These are phyloP conservation scores for Trogon surrucura DNA, from an alignment of 2,113 vertebrate genomes.

Conservation along the genomic window DNA sequence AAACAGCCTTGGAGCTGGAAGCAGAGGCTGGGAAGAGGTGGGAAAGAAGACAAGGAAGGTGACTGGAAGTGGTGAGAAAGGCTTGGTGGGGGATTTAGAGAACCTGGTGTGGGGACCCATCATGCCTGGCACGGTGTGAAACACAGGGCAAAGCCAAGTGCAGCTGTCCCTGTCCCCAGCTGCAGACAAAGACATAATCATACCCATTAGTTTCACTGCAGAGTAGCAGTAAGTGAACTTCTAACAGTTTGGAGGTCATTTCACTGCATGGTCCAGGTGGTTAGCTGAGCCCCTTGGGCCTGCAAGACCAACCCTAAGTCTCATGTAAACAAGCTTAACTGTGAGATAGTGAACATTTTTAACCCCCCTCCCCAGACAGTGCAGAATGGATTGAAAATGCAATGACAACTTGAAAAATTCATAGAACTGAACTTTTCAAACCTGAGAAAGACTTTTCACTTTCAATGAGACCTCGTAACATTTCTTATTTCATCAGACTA, in stretches of 20 bases:
- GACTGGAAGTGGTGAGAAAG: neutral
- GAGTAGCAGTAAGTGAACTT: neutral
- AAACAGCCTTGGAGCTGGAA: neutral
- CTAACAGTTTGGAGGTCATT: neutral
- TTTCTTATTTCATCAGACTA: neutral
- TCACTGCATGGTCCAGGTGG: neutral
- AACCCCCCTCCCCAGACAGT: neutral
- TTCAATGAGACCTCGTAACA: neutral
- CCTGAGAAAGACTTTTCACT: neutral
- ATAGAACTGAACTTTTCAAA: neutral
- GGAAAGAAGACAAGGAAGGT: neutral
- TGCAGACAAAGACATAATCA: neutral
- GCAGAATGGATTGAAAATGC: neutral
- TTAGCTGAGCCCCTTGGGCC: neutral
- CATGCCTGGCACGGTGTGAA: rapidly evolving
- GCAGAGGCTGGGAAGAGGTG: neutral
- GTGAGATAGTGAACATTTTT: neutral
- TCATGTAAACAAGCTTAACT: neutral
- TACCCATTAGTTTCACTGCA: neutral
- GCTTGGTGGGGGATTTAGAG: neutral
- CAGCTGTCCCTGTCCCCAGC: neutral
- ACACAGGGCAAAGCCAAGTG: neutral
- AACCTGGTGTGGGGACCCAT: rapidly evolving
- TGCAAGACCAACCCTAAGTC: neutral
- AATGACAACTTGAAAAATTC: neutral